Conservation (phyloP, 2,797 vertebrate species). For the Clarias pachynema region DNA sequence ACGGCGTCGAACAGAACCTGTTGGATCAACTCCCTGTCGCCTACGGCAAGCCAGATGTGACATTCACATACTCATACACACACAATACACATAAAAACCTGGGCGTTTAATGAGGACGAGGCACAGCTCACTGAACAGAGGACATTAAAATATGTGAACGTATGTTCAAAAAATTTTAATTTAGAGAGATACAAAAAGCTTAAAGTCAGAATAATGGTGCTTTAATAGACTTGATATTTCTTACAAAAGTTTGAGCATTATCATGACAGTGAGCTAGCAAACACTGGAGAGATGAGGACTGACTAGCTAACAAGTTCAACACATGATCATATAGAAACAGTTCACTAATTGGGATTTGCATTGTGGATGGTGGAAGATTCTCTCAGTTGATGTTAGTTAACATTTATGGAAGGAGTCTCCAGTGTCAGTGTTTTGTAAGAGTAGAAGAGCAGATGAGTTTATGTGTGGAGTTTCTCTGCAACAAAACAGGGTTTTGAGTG, state of each 20-base stretch:
- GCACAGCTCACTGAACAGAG: constrained; percentile 7
- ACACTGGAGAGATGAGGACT: not conserved
- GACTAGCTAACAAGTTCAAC: not conserved
- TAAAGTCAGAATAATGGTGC: not conserved
- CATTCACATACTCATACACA: constrained; percentile 36
- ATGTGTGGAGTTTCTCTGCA: too few relatives aligned
- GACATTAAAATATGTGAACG: not conserved
- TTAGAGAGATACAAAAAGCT: not conserved
- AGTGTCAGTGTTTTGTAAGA: not conserved
- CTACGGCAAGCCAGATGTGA: constrained; percentile 66
- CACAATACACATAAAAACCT: not conserved
- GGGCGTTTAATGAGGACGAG: constrained; percentile 19
- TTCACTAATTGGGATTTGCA: not conserved
- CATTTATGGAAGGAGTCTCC: not conserved
- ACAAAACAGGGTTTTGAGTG: too few relatives aligned
- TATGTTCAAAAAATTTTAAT: not conserved
- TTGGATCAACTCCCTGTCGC: constrained; percentile 94
- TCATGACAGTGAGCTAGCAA: not conserved
- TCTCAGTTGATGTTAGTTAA: not conserved
- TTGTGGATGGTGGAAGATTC: not conserved
- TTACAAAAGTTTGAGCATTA: not conserved
- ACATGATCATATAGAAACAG: not conserved
- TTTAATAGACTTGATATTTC: not conserved
- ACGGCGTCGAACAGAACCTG: constrained; percentile 95
- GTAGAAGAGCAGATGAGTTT: not conserved